Evolutionary conservation across 2,888 invertebrate species (phyloP).

Genomic region (Lottia gigantea): DNA sequence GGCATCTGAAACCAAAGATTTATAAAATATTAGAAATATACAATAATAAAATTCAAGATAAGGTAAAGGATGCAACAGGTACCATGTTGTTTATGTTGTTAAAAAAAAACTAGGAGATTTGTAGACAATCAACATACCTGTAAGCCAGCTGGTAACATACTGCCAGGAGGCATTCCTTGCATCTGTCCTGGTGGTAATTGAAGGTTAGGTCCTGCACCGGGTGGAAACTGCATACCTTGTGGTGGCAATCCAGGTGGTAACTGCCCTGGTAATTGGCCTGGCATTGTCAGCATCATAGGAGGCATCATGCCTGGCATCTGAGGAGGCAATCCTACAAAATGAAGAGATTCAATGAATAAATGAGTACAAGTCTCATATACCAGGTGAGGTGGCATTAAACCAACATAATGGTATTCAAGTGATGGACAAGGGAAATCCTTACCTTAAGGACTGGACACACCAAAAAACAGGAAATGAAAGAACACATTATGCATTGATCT

Average conservation of each 20-base stretch:
- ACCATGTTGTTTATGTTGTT: too few species aligned
- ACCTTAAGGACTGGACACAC: too few species aligned
- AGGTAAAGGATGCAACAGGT: too few species aligned
- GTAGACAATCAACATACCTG: conserved; percentile 15
- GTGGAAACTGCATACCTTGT: conserved; percentile 34
- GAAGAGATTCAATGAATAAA: conserved; percentile 20
- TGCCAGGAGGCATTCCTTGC: conserved; percentile 22
- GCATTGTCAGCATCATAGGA: conserved; percentile 48
- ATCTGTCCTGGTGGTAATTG: conserved; percentile 27
- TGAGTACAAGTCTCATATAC: not conserved
- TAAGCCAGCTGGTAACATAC: conserved; percentile 7
- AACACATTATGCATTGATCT: too few species aligned
- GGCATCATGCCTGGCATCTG: conserved; percentile 40
- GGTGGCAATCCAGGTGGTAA: conserved; percentile 34
- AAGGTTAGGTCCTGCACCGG: conserved; percentile 34
- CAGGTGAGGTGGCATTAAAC: too few species aligned
- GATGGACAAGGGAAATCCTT: too few species aligned
- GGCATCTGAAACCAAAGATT: conserved; percentile 2
- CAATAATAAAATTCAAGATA: too few species aligned
- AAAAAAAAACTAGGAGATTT: too few species aligned
- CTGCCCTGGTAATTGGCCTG: conserved; percentile 37
- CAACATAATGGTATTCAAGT: too few species aligned
- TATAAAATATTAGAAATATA: too few species aligned
- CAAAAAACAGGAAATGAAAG: too few species aligned
- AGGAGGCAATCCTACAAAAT: conserved; percentile 40